phyloP scores from a whole-genome alignment of 2,113 vertebrate genomes.

The Psilopsiagon aurifrons region DNA sequence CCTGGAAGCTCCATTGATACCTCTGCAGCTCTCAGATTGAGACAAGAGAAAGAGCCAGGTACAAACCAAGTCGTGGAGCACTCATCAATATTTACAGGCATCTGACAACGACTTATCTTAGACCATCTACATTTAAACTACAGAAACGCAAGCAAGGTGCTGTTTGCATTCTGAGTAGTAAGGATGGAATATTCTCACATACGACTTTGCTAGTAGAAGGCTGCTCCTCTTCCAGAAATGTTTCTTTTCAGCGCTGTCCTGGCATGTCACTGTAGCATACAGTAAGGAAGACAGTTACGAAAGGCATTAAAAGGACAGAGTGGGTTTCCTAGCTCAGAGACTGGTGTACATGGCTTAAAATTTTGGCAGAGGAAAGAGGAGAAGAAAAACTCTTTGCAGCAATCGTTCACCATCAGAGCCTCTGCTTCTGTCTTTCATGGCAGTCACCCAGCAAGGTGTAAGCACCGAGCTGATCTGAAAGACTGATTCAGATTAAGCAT shows the following conservation, averaged over 20 bases:
- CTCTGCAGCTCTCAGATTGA: neutral
- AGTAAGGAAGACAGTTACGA: neutral
- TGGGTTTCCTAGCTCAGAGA: neutral
- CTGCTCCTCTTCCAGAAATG: neutral
- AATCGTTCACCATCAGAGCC: neutral
- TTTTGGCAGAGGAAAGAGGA: neutral
- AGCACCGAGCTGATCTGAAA: neutral
- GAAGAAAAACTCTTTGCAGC: neutral
- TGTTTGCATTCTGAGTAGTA: neutral
- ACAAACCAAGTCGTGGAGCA: neutral
- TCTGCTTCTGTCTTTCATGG: neutral
- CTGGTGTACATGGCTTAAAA: neutral
- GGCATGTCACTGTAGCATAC: neutral
- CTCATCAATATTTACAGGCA: conserved; percentile 46
- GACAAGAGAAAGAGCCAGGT: conserved; percentile 13
- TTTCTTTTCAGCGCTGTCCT: neutral
- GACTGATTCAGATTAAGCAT: conserved; percentile 8
- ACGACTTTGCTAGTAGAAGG: neutral
- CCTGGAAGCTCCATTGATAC: neutral
- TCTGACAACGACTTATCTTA: conserved; percentile 23
- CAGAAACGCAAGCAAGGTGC: neutral
- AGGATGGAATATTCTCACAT: neutral
- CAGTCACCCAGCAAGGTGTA: neutral
- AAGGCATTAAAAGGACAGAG: neutral
- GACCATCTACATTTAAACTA: conserved; percentile 3